A percentile compares a stretch with the other conserved stretches of the same genome.
Conservation (phyloP, 2,113 vertebrate species). For the Opisthocomus hoazin region DNA sequence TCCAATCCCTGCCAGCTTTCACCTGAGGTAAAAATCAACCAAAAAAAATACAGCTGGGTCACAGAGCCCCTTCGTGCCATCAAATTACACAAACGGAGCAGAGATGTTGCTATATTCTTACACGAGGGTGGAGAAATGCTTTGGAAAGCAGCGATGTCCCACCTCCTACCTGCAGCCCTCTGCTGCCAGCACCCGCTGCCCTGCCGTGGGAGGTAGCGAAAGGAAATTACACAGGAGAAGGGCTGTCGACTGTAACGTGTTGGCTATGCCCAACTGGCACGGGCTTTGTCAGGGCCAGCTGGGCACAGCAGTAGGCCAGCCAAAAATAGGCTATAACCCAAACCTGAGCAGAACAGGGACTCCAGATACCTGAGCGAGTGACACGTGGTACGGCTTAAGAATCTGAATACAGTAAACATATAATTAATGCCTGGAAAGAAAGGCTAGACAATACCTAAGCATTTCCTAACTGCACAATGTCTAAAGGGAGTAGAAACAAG, state of each 20-base stretch:
- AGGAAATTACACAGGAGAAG: constrained; percentile 32
- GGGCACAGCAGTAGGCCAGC: not conserved
- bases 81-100: not conserved
- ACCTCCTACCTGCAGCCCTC: not conserved
- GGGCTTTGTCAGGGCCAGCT: not conserved
- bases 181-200: not conserved
- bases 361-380: not conserved
- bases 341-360: not conserved
- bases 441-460: not conserved
- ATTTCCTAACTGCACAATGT: not conserved
- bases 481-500: not conserved
- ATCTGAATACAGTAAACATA: not conserved
- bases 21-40: not conserved
- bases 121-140: not conserved
- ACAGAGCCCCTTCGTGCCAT: not conserved
- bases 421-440: not conserved
- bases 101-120: not conserved
- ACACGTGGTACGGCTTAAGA: not conserved
- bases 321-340: not conserved
- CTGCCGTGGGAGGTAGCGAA: not conserved
- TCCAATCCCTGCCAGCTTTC: not conserved
- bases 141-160: not conserved
- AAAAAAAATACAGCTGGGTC: not conserved
- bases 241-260: not conserved
- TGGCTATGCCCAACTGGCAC: not conserved